Base-by-base conservation (phyloP, 2,888 invertebrate genomes). In the Ornithoptera alexandrae region DNA sequence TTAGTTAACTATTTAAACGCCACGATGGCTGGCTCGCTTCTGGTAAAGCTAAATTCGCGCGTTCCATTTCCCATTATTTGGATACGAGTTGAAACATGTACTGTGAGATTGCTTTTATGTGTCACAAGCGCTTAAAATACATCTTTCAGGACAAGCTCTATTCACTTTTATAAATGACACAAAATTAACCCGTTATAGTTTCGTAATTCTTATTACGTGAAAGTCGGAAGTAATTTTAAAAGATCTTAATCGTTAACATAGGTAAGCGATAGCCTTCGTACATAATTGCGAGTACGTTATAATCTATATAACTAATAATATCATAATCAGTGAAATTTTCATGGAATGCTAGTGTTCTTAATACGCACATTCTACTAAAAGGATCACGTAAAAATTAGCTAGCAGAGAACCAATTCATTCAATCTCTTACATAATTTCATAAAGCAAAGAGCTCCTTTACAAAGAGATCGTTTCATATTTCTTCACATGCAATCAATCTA, bases 71-170 rank as follows among this genome's bases (percentile, higher is more conserved):
- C 53, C 60, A 67, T 67, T 24, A 17, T 67, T 57, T 63, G 63
- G 58, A 62, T 67, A 36, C 42, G 62, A 62, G 70, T 56, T 67
- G 42, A 62, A 66, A 70, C 69, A 53, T 66, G 66, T 70, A 66
- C 66, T 58, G 69, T 59, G 66, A 70, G 61, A 65, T 66, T 70
- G 69, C 62, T 70, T 66, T 66, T 66, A 63, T 70, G 62, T 66
- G 69, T 66, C 62, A 62, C 62, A 70, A 58, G 62, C 66, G 69
- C 62, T 66, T 61, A 62, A 70, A 70, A 70, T 66, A 70, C 58
- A 65, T 20, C 57, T 57, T 57, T 20, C 10, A 18, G 20, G 8
- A 57, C 20, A 57, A 57, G 18, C 20, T 57, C 20, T 57, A 57
- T 57, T 57, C n/a, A 18, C 8, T 57, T 57, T 18, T 20, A 18